Base-by-base conservation (phyloP, 2,888 invertebrate genomes). In the Eubasilissa splendida region DNA sequence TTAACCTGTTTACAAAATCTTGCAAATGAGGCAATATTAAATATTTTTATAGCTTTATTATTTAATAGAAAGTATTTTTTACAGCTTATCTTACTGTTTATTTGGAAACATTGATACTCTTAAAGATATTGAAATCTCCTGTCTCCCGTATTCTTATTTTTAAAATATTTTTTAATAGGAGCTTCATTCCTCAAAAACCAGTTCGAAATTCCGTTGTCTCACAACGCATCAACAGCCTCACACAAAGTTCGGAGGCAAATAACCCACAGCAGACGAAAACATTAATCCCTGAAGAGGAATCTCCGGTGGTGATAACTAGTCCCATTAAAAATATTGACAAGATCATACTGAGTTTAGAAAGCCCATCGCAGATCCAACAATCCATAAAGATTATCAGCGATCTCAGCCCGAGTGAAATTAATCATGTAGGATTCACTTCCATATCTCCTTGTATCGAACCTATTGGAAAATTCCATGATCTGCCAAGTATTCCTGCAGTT, bases 131-230 rank as follows among this genome's bases (percentile, higher is more conserved):
- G 4, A 4, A 42, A 42, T 5, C 42, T 42, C 42, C 7, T 42
- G 4, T 42, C 7, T 5, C 2, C 42, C 1, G 7, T 42, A 5
- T 22, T 42, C 7, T 42, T 42, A 42, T 5, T 42, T 42, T 42
- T 4, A 7, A 42, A 42, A 14, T 68, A 66, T 81, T 52, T 79
- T 10, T 70, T 81, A 78, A 31, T 77, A 80, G 83, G 75, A 80
- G 76, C 77, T 81, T 79, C 84, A 81, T 91, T 77, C 94, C 94
- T 73, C 93, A 93, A 76, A 94, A 94, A 84, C 94, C 94, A 5
- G 90, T 92, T 52, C 91, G 94, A 66, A 93, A 92, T 86, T 94
- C 94, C 0, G 91, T 92, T 9, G 91, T 93, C 85, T 92, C 93
- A 12, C 93, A 93, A 85, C 90, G 92, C 59, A 92, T 93, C 82